These are phyloP conservation scores for Epicampocera succincta DNA, from an alignment of 2,888 invertebrate genomes.

Conservation along the genomic window DNA sequence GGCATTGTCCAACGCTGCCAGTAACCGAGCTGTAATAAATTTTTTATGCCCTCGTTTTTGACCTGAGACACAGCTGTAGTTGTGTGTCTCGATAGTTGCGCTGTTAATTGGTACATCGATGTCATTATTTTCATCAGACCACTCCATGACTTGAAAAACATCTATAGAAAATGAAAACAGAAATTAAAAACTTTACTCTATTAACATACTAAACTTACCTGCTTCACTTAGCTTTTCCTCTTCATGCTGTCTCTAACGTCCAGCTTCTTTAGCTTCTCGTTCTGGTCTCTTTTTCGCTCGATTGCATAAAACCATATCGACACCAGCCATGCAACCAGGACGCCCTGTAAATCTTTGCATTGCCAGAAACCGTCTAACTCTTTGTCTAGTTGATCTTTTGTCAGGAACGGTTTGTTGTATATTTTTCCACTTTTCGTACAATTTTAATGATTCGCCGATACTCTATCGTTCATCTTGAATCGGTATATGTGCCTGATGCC, in stretches of 20 bases:
- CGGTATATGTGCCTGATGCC: conserved; percentile 9
- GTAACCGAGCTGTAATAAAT: background rate
- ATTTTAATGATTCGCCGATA: background rate
- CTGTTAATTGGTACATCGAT: no score
- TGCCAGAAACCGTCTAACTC: background rate
- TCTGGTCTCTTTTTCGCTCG: conserved; percentile 15
- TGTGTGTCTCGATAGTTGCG: background rate
- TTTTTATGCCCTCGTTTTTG: conserved; percentile 35
- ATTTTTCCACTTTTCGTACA: background rate
- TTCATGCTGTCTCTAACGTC: conserved; percentile 11
- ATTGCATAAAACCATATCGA: conserved; percentile 9
- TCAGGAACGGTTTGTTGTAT: conserved; percentile 8
- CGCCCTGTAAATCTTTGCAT: conserved; percentile 2
- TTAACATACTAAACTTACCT: no score
- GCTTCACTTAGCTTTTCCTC: no score
- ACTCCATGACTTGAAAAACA: no score
- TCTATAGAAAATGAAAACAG: no score
- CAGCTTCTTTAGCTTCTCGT: conserved; percentile 22
- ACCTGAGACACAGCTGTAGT: background rate
- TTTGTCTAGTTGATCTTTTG: conserved; percentile 23
- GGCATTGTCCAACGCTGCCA: conserved; percentile 17
- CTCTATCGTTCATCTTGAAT: background rate
- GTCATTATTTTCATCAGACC: no score
- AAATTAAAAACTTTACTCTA: no score
- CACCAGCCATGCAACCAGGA: conserved; percentile 35